These are phyloP conservation scores for Pachycephus smyrnensis DNA, from an alignment of 2,888 invertebrate genomes.

Conservation along the genomic window DNA sequence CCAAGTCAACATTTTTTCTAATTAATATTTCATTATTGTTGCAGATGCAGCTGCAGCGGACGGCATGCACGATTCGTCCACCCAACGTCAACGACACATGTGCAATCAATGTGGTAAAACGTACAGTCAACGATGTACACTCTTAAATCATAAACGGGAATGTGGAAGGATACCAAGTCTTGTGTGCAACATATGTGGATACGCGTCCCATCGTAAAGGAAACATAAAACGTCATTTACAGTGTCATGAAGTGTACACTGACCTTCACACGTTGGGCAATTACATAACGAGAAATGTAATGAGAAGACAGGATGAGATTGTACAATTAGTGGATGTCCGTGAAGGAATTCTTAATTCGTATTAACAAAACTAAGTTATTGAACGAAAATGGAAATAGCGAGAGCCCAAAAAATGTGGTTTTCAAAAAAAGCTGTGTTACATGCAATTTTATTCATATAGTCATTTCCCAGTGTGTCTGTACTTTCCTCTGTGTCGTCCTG, in stretches of 20 bases:
- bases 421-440: neutral
- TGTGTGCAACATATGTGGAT: slow-evolving; percentile 10
- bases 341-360: neutral
- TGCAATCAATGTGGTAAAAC: slow-evolving; percentile 70
- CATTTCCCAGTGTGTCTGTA: neutral
- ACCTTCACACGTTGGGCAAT: neutral
- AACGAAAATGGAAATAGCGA: neutral
- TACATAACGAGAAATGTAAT: neutral
- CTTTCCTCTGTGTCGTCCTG: neutral
- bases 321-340: neutral
- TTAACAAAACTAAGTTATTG: neutral
- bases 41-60: neutral
- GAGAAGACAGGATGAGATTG: neutral
- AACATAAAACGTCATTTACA: slow-evolving; percentile 4
- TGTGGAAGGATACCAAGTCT: slow-evolving; percentile 37
- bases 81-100: neutral
- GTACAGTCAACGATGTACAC: slow-evolving; percentile 70
- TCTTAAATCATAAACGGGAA: slow-evolving; percentile 45
- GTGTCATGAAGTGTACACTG: neutral
- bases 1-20: neutral
- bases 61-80: neutral
- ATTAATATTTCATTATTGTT: neutral
- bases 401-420: neutral
- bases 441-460: neutral
- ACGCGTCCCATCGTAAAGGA: slow-evolving; percentile 3